Evolutionary conservation across 2,797 vertebrate species (phyloP).

Genomic region (Falco peregrinus): DNA sequence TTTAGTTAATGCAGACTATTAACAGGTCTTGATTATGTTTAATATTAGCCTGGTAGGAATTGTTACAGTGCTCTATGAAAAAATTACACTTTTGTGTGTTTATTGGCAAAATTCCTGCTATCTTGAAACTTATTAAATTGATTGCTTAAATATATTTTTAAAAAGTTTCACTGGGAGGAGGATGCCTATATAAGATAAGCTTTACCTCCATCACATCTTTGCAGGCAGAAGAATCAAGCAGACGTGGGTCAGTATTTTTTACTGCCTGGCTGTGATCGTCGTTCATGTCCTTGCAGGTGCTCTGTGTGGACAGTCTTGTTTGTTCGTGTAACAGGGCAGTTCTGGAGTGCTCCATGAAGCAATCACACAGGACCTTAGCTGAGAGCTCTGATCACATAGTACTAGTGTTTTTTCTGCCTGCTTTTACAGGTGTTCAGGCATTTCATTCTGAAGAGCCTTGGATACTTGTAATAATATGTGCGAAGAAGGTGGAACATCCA

Average conservation of each 20-base stretch:
- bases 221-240: neutral
- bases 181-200: neutral
- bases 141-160: neutral
- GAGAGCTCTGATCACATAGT: neutral
- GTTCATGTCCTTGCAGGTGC: neutral
- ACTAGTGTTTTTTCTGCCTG: neutral
- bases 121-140: neutral
- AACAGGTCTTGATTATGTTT: neutral
- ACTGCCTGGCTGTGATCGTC: too few species aligned
- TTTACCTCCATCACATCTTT: neutral
- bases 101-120: neutral
- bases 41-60: neutral
- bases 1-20: neutral
- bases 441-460: neutral
- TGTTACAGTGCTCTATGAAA: neutral
- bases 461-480: neutral
- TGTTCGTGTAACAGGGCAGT: neutral
- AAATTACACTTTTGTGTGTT: neutral
- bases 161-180: fast-evolving
- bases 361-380: neutral
- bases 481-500: neutral
- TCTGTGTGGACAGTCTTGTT: neutral
- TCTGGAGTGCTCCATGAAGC: neutral
- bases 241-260: neutral
- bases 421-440: neutral